Conservation (phyloP, 1,140 invertebrate genomes). For the Euglossa dilemma region DNA sequence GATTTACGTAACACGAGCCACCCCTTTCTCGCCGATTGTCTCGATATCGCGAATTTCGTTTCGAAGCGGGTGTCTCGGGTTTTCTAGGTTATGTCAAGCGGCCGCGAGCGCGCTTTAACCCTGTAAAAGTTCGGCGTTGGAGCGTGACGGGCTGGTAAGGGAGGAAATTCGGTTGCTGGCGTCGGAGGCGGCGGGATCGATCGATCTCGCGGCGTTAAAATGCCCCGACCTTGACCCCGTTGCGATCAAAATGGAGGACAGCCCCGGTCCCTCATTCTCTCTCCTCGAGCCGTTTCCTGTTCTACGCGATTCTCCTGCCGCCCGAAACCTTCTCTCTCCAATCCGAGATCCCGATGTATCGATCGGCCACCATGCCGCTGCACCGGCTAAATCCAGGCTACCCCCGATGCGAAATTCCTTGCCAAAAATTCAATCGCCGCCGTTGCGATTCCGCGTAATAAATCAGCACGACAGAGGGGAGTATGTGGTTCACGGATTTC, state of each 20-base stretch:
- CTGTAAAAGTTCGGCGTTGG: no score
- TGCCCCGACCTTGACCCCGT: slow-evolving; percentile 53
- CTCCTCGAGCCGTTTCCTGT: slow-evolving; percentile 43
- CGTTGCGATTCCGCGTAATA: no score
- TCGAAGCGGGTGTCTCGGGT: no score
- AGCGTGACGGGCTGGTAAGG: background rate
- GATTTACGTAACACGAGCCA: background rate
- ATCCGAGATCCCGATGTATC: background rate
- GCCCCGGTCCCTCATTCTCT: slow-evolving; percentile 28
- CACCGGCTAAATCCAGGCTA: background rate
- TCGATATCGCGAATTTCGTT: background rate
- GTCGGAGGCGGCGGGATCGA: slow-evolving; percentile 22
- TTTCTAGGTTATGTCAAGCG: no score
- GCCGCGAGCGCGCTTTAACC: no score
- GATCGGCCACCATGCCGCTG: background rate
- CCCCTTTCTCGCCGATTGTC: background rate
- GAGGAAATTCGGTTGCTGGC: background rate
- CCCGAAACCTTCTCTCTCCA: background rate
- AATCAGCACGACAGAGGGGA: no score
- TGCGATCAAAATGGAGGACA: slow-evolving; percentile 49
- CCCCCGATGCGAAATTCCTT: background rate
- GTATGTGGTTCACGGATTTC: no score
- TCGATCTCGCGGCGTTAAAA: slow-evolving; percentile 51
- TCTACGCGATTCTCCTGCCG: slow-evolving; percentile 23
- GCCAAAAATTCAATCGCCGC: background rate